These are phyloP conservation scores for Pithys albifrons DNA, from an alignment of 2,113 vertebrate species.

Conservation along the genomic window DNA sequence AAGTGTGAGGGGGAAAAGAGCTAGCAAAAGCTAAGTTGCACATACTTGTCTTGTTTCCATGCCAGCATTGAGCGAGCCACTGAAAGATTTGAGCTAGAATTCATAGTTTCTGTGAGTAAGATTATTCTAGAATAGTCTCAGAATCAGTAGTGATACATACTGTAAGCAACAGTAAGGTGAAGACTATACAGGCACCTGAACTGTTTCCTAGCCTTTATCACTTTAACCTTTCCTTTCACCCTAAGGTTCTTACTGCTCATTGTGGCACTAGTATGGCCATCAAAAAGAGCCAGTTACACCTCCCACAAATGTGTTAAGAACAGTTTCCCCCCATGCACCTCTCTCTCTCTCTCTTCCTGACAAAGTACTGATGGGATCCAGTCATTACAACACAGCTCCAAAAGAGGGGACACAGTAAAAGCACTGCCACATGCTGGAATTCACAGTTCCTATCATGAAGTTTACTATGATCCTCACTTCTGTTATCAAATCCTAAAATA, in stretches of 20 bases:
- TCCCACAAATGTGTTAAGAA: not conserved
- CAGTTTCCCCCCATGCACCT: not conserved
- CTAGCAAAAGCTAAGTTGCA: not conserved
- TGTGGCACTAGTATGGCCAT: not conserved
- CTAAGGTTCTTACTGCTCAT: not conserved
- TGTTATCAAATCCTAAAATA: conserved; percentile 5
- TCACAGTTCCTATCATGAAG: not conserved
- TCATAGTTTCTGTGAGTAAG: not conserved
- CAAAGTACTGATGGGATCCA: not conserved
- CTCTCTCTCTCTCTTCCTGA: not conserved
- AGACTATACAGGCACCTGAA: not conserved
- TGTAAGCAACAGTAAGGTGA: not conserved
- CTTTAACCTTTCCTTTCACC: not conserved
- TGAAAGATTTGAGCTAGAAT: not conserved
- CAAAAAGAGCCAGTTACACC: not conserved
- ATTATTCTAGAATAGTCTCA: not conserved
- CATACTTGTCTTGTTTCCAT: not conserved
- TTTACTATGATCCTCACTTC: not conserved
- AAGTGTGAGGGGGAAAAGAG: not conserved
- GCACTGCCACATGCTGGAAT: not conserved
- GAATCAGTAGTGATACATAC: not conserved
- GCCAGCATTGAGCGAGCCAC: not conserved
- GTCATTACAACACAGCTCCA: not conserved
- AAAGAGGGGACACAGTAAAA: not conserved
- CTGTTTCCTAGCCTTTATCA: not conserved